phyloP scores from a whole-genome alignment of 2,888 invertebrate species.

The Xestia sexstrigata region DNA sequence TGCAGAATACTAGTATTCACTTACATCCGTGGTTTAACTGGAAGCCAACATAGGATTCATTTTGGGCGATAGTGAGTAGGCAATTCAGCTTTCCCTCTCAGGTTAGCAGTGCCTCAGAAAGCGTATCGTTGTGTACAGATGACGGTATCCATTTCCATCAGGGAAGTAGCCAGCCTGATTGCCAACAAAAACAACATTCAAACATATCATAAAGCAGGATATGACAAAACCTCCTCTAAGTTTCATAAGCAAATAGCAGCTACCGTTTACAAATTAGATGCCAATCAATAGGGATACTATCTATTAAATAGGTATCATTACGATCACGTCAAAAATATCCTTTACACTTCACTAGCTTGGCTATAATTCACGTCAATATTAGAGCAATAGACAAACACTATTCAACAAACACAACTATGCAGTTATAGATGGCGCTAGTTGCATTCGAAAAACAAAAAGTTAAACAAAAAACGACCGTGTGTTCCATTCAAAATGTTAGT shows the following conservation, averaged over 20 bases:
- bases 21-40: background rate
- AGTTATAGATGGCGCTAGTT: constrained; percentile 3
- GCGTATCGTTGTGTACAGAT: background rate
- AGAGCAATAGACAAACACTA: constrained; percentile 20
- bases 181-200: background rate
- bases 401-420: background rate
- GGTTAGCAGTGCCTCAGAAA: background rate
- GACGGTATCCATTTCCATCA: background rate
- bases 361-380: constrained; percentile 25
- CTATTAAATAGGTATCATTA: constrained; percentile 27
- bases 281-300: constrained; percentile 27
- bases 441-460: constrained; percentile 6
- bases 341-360: constrained; percentile 17
- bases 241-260: constrained; percentile 25
- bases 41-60: background rate
- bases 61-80: background rate
- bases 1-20: background rate
- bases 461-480: constrained; percentile 15
- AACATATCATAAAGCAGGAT: constrained; percentile 33
- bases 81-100: background rate
- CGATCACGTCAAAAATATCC: constrained; percentile 40
- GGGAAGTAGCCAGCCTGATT: background rate
- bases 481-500: constrained; percentile 9
- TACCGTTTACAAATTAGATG: constrained; percentile 24
- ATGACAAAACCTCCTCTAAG: constrained; percentile 39